Evolutionary conservation across 2,797 vertebrate genomes (phyloP).

Genomic region (Salmo trutta): DNA sequence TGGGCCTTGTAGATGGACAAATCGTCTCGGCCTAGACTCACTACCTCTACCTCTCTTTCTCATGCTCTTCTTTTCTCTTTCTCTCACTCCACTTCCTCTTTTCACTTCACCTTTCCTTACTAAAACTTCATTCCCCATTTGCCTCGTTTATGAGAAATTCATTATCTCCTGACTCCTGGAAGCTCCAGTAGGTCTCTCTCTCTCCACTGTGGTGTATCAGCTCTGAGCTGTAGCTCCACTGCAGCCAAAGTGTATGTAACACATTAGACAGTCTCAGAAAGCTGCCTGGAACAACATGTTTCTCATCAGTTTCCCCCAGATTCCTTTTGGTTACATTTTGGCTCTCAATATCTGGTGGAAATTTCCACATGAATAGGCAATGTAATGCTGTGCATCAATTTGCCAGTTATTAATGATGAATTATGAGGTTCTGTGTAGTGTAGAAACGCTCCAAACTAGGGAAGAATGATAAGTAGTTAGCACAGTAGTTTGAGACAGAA

Average conservation of each 20-base stretch:
- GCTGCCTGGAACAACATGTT: background rate
- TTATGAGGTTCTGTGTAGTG: background rate
- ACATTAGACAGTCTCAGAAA: background rate
- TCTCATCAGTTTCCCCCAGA: background rate
- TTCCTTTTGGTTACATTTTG: constrained; percentile 5
- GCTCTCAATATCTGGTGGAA: background rate
- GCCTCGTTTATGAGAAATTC: background rate
- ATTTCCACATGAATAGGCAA: background rate
- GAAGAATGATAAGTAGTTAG: background rate
- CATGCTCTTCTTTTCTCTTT: background rate
- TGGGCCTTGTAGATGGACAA: background rate
- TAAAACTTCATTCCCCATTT: background rate
- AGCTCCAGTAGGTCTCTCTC: background rate
- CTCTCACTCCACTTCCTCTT: background rate
- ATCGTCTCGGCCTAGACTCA: background rate
- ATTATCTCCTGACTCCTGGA: constrained; percentile 3
- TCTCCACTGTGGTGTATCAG: background rate
- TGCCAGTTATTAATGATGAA: background rate
- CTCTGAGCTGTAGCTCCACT: background rate
- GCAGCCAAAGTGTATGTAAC: background rate
- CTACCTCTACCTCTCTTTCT: background rate
- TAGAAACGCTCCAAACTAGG: background rate
- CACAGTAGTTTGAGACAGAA: background rate
- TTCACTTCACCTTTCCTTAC: background rate
- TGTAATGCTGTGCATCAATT: background rate